phyloP scores from a whole-genome alignment of 2,797 vertebrate genomes.

The Oreortyx pictus region DNA sequence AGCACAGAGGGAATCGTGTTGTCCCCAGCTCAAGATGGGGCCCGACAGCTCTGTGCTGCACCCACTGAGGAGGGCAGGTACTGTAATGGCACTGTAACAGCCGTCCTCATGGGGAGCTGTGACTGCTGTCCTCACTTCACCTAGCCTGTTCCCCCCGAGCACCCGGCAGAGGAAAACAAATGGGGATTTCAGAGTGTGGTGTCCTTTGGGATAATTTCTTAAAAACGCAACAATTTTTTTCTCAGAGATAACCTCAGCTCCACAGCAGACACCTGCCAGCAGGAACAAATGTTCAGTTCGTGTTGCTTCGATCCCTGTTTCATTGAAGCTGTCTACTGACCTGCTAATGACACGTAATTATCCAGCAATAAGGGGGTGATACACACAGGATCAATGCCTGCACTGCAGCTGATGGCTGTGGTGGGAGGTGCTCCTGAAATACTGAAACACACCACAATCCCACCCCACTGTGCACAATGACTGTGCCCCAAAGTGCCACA shows the following conservation, averaged over 20 bases:
- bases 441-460: fast-evolving
- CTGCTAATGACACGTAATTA: conserved; percentile 35
- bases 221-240: background rate
- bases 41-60: background rate
- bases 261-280: background rate
- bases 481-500: too few species aligned
- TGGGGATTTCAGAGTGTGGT: fast-evolving
- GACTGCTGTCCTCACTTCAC: too few species aligned
- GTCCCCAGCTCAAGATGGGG: fast-evolving
- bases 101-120: background rate
- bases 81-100: background rate
- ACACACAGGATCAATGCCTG: background rate
- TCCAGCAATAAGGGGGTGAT: background rate
- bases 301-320: fast-evolving
- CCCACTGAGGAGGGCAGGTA: background rate
- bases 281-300: background rate
- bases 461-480: background rate
- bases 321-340: conserved; percentile 24
- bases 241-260: background rate
- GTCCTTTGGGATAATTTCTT: background rate
- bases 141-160: background rate
- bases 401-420: background rate
- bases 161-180: background rate
- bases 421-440: background rate
- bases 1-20: fast-evolving